Percentiles rank a stretch among this genome's conserved stretches.
Conservation (phyloP, 2,797 vertebrate species). For the Silurus aristotelis region DNA sequence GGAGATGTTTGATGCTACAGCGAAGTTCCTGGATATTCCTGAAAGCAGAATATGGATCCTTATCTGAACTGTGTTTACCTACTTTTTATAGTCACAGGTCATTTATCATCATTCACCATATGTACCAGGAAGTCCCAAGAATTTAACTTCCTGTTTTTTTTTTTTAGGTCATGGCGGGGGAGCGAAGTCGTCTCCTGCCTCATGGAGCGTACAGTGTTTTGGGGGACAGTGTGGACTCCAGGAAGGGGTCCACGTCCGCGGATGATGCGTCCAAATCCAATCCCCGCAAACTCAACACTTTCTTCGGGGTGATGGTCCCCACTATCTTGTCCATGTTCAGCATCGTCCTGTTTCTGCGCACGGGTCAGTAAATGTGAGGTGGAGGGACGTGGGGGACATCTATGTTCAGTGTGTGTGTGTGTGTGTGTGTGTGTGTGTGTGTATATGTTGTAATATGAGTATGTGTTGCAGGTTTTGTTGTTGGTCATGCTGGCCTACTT, state of each 20-base stretch:
- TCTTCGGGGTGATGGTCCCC: slow-evolving; percentile 91
- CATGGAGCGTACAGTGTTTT: slow-evolving; percentile 79
- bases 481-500: slow-evolving; percentile 87
- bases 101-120: not conserved
- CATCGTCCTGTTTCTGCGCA: slow-evolving; percentile 87
- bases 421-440: not conserved
- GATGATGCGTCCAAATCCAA: slow-evolving; percentile 40
- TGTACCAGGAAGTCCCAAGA: slow-evolving; percentile 11
- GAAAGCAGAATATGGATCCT: no score
- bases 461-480: slow-evolving; percentile 76
- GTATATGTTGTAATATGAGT: not conserved
- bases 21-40: no score
- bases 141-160: slow-evolving; percentile 17
- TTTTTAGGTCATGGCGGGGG: slow-evolving; percentile 78
- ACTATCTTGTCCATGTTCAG: slow-evolving; percentile 94
- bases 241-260: slow-evolving; percentile 43
- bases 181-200: slow-evolving; percentile 82
- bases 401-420: not conserved
- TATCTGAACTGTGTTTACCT: no score
- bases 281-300: slow-evolving; percentile 81
- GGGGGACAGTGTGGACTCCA: slow-evolving; percentile 59
- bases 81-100: no score
- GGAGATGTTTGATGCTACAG: no score
- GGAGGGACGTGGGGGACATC: no score
- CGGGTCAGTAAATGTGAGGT: slow-evolving; percentile 71